These are phyloP conservation scores for Hyles vespertilio DNA, from an alignment of 1,140 invertebrate genomes.

Conservation along the genomic window DNA sequence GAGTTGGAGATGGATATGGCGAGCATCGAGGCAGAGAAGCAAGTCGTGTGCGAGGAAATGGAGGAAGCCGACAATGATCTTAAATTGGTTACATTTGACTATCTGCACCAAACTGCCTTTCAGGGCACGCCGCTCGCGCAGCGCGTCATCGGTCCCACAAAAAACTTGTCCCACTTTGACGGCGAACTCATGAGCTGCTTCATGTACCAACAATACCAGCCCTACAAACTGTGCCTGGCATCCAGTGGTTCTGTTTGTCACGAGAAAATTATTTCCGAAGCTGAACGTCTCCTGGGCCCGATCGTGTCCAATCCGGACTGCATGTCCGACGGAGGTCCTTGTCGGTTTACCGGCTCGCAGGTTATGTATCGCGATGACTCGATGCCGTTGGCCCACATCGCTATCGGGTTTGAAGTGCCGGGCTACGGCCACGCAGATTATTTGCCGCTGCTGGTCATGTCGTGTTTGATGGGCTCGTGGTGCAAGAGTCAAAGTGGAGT, in stretches of 20 bases:
- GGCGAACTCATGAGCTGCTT: slow-evolving; percentile 83
- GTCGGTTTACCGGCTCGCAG: slow-evolving; percentile 77
- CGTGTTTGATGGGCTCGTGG: slow-evolving; percentile 42
- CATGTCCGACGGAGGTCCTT: slow-evolving; percentile 17
- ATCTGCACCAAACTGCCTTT: slow-evolving; percentile 84
- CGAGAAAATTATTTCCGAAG: slow-evolving; percentile 83
- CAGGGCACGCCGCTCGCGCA: slow-evolving; percentile 82
- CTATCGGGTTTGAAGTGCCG: slow-evolving; percentile 83
- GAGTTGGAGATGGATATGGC: neutral
- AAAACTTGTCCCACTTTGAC: slow-evolving; percentile 81
- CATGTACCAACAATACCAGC: slow-evolving; percentile 89
- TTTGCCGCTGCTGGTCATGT: slow-evolving; percentile 35
- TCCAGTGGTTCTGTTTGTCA: slow-evolving; percentile 92
- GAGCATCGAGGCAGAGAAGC: slow-evolving; percentile 82
- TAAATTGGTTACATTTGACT: slow-evolving; percentile 86
- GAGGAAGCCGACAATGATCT: slow-evolving; percentile 81
- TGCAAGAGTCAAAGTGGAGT: slow-evolving; percentile 47
- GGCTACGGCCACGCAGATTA: slow-evolving; percentile 40
- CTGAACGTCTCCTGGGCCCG: slow-evolving; percentile 27
- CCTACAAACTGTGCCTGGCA: slow-evolving; percentile 88
- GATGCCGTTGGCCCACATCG: slow-evolving; percentile 84
- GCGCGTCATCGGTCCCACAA: slow-evolving; percentile 83
- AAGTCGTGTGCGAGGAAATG: slow-evolving; percentile 76
- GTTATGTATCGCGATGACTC: slow-evolving; percentile 80
- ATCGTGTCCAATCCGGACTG: slow-evolving; percentile 11